These are phyloP conservation scores for Antechinus flavipes DNA, from an alignment of 2,113 vertebrate genomes.

Conservation along the genomic window DNA sequence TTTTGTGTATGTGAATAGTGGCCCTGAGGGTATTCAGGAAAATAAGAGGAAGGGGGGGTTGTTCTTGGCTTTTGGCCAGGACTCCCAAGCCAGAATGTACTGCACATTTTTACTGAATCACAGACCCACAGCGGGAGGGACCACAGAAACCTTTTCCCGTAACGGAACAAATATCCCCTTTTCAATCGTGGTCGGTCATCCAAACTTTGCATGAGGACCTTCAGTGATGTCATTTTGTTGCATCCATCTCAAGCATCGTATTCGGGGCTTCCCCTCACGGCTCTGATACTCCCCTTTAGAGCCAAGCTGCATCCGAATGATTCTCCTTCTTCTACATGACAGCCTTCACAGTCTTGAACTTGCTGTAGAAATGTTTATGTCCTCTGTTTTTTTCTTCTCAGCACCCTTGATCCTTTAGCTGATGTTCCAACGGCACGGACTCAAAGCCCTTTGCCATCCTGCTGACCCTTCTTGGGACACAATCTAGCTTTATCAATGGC, in stretches of 20 bases:
- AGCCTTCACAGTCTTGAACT: background rate
- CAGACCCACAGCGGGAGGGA: background rate
- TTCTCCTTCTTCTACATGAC: background rate
- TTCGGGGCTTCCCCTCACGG: background rate
- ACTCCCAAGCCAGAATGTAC: slow-evolving; percentile 33
- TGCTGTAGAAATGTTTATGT: background rate
- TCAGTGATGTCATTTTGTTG: background rate
- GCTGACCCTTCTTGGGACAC: background rate
- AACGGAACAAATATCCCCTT: background rate
- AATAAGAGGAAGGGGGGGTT: slow-evolving; percentile 26
- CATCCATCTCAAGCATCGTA: background rate
- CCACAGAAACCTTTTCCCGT: background rate
- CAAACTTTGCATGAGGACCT: background rate
- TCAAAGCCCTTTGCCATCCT: too few species aligned
- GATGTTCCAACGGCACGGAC: background rate
- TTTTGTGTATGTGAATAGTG: slow-evolving; percentile 42
- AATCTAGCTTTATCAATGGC: background rate
- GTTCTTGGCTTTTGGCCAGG: slow-evolving; percentile 8
- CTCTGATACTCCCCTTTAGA: background rate
- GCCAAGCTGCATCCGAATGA: background rate
- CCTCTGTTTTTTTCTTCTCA: background rate
- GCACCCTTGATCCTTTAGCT: background rate
- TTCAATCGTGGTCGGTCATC: background rate
- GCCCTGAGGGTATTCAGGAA: background rate
- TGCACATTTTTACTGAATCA: background rate